Evolutionary conservation across 2,113 vertebrate genomes (phyloP), one percentile per base, ranked within the genome.

Genomic region (Salvelinus sp.): DNA sequence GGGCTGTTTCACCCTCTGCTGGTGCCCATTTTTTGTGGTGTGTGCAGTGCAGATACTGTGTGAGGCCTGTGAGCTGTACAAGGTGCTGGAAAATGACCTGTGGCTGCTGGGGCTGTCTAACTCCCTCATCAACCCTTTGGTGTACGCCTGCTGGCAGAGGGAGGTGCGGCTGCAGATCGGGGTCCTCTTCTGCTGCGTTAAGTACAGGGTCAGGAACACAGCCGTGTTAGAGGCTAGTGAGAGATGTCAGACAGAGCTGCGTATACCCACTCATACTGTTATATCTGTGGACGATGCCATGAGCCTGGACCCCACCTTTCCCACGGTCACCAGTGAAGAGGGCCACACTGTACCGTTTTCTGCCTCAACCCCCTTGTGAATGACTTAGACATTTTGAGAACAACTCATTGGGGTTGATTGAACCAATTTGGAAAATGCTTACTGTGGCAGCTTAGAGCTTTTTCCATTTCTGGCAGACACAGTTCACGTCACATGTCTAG

Each of bases 61-160:
- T 44, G 27, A 83, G 0, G 30, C 67, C 4, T 98, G 96, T 76
- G 10, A 79, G 44, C 91, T 95, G 58, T 91, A 93, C 47, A 0
- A 12, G 0, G 58, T 95, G 66, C 85, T 97, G 0, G 95, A 98
- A 89, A 92, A 85, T 69, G 88, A 96, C n/a, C 88, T 98, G 76
- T 98, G 96, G 95, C 83, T 97, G 23, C 78, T 97, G 9, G 96
- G 95, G 0, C 89, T 98, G 4, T 86, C 92, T 77, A 98, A 97
- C 89, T 98, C 96, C 0, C 90, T 98, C 10, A 92, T 96, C 67
- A 96, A 97, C 86, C 96, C 97, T 0, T 85, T 98, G 75, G 94
- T 97, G 50, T 98, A 98, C 6, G 95, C 95, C 74, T 96, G 82
- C 83, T 92, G 96, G 94, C 96, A 97, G 78, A 93, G 79, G 85